A percentile compares a stretch with the other conserved stretches of the same genome.
Conservation (phyloP, 1,140 invertebrate genomes). For the Ceratina japonica region DNA sequence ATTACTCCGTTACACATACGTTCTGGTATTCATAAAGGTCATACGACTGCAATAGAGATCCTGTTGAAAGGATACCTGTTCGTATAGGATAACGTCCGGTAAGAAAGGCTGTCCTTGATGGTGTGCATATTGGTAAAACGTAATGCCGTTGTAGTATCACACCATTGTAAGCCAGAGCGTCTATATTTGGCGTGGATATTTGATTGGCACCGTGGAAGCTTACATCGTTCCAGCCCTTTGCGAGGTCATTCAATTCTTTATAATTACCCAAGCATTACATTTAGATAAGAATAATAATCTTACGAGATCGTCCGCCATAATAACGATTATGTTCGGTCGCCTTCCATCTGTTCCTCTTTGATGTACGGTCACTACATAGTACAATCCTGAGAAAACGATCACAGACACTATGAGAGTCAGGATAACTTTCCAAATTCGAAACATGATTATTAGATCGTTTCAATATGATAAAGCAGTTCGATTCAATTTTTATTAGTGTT, state of each 20-base stretch:
- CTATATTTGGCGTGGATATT: constrained; percentile 85
- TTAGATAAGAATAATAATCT: constrained; percentile 36
- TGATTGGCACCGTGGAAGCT: constrained; percentile 86
- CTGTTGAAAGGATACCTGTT: constrained; percentile 73
- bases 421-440: not conserved
- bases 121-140: constrained; percentile 81
- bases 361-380: too few species aligned
- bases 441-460: constrained; percentile 1
- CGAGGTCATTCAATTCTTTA: not conserved
- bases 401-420: not conserved
- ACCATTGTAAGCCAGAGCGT: constrained; percentile 82
- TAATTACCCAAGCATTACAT: not conserved
- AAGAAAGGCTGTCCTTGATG: constrained; percentile 82
- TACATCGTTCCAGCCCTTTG: constrained; percentile 86
- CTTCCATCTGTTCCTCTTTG: not conserved
- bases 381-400: not conserved
- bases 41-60: too few species aligned
- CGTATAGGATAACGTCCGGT: constrained; percentile 84
- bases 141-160: constrained; percentile 83
- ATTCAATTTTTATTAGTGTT: too few species aligned
- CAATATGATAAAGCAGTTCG: not conserved
- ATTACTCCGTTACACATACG: too few species aligned
- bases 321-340: constrained; percentile 81
- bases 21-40: too few species aligned
- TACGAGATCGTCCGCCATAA: constrained; percentile 83